Evolutionary conservation across 2,113 vertebrate species (phyloP).

Genomic region (Epinephelus fuscoguttatus): DNA sequence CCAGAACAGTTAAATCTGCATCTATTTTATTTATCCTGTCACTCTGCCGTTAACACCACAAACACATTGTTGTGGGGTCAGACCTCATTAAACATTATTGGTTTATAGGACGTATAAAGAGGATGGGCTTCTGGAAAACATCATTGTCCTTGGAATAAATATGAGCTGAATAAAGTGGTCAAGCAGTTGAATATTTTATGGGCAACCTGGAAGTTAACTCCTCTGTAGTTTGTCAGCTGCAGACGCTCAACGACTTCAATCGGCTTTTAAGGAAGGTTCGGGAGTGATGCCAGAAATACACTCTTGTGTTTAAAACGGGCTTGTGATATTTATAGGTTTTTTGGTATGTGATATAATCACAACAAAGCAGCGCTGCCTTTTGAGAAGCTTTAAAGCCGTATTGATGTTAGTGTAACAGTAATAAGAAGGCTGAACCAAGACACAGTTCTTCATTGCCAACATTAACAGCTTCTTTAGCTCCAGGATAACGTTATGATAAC

Average conservation of each 20-base stretch:
- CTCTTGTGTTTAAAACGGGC: conserved; percentile 21
- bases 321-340: conserved; percentile 40
- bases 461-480: conserved; percentile 11
- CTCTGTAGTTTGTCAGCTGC: conserved; percentile 64
- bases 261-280: conserved; percentile 49
- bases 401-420: neutral
- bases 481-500: neutral
- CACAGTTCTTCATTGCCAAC: neutral
- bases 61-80: neutral
- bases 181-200: conserved; percentile 79
- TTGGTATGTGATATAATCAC: conserved; percentile 24
- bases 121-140: conserved; percentile 20
- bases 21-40: conserved; percentile 2
- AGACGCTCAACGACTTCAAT: conserved; percentile 36
- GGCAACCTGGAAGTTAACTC: conserved; percentile 77
- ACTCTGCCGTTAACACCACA: conserved; percentile 4
- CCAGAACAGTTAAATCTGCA: neutral
- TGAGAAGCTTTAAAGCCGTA: conserved; percentile 1
- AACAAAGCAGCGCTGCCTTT: conserved; percentile 10
- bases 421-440: neutral
- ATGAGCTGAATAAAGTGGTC: conserved; percentile 76
- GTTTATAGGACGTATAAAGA: neutral
- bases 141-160: conserved; percentile 43
- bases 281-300: conserved; percentile 57
- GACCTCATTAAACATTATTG: neutral